Evolutionary conservation across 2,113 vertebrate genomes (phyloP), one percentile per base, ranked within the genome.

Genomic region (Suricata suricatta): DNA sequence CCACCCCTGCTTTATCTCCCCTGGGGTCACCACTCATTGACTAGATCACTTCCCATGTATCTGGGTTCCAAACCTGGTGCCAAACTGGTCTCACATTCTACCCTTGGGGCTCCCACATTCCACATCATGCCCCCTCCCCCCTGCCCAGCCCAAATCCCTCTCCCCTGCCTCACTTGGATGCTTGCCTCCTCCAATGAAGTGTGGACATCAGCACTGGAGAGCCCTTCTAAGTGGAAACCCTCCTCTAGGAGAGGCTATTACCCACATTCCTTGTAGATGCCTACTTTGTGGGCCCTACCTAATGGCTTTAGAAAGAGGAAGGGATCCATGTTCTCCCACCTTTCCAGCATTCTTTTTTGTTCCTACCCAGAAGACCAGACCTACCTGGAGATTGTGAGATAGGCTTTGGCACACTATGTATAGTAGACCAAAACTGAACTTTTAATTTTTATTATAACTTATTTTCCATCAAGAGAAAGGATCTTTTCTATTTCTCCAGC

Each of bases 371-470:
- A 50, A 23, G 23, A 76, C 23, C 74, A 68, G 60, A 29, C 33
- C 27, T 60, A 5, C 38, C 38, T 64, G 52, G 71, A 47, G 33
- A 31, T 4, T 44, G 33, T 63, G 60, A 52, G 63, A n/a, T 17
- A 77, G 38, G 27, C 44, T 96, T 85, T 85, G 63, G 25, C 31
- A 35, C 21, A 91, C 57, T 21, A 76, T 19, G 29, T 60, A 35
- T 44, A 44, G 44, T 90, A 23, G 66, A 19, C 2, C 60, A n/a
- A 89, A 93, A 57, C 0, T 44, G n/a, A 63, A 54, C 47, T 35
- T 92, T 57, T 50, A 71, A 41, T 82, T 25, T 96, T 90, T 77
- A 82, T 87, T 95, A 8, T 47, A 82, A n/a, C 68, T 93, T 63
- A 76, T 63, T 93, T 90, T 47, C 41, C 31, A 69, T 41, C 11